These are phyloP conservation scores for Sarcophaga carnaria DNA, from an alignment of 2,888 invertebrate species.

Conservation along the genomic window DNA sequence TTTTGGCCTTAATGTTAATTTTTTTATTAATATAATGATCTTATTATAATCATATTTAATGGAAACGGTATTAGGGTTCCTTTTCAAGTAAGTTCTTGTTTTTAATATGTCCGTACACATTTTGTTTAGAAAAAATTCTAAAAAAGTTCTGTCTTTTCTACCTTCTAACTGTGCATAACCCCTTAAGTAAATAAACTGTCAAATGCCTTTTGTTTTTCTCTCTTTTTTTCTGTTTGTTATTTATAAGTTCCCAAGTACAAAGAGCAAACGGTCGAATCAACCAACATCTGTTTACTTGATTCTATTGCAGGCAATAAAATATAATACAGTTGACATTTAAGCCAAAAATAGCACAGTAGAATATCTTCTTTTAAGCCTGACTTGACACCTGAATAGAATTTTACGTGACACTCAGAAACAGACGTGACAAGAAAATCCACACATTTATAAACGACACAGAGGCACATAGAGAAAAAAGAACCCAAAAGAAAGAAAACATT, in stretches of 20 bases:
- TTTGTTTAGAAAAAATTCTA: too few relatives aligned
- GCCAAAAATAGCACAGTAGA: slow-evolving; percentile 58
- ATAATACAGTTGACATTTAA: slow-evolving; percentile 58
- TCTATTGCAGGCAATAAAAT: slow-evolving; percentile 50
- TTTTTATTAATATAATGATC: too few relatives aligned
- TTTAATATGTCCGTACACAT: too few relatives aligned
- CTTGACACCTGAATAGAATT: slow-evolving; percentile 68
- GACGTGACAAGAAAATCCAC: slow-evolving; percentile 64
- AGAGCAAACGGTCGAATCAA: neutral
- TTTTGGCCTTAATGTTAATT: too few relatives aligned
- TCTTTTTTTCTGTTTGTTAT: neutral
- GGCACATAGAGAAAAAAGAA: neutral
- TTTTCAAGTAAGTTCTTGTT: too few relatives aligned
- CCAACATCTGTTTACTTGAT: slow-evolving; percentile 54
- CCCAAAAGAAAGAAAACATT: slow-evolving; percentile 20
- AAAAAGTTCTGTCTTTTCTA: neutral
- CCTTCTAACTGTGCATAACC: neutral
- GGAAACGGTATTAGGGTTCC: too few relatives aligned
- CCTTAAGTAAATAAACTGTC: slow-evolving; percentile 30
- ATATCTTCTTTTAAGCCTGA: slow-evolving; percentile 65
- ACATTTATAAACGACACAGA: slow-evolving; percentile 27
- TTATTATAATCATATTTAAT: too few relatives aligned
- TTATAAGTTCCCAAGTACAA: neutral
- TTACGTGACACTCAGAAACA: slow-evolving; percentile 63
- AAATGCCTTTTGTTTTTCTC: slow-evolving; percentile 1